Conservation (phyloP, 2,888 invertebrate species). For the Drosophila pseudotakahashii region DNA sequence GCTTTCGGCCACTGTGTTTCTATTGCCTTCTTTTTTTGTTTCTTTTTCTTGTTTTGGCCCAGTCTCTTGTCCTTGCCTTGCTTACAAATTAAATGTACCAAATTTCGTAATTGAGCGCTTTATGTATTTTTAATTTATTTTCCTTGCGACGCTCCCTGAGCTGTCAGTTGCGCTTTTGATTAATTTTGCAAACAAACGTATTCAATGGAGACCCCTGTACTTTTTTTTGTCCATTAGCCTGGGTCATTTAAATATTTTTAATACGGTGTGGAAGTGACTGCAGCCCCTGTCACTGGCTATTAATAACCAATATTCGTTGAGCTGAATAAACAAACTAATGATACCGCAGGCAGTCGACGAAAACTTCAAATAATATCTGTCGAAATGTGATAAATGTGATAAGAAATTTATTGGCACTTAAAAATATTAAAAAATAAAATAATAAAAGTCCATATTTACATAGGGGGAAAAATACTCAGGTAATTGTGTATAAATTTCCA, state of each 20-base stretch:
- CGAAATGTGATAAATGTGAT: not conserved
- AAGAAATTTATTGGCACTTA: no score
- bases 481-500: no score
- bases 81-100: conserved; percentile 59
- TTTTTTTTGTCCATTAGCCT: conserved; percentile 6
- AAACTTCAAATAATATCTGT: not conserved
- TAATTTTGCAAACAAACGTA: conserved; percentile 48
- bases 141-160: conserved; percentile 44
- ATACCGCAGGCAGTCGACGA: not conserved
- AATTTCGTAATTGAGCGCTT: conserved; percentile 70
- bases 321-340: conserved; percentile 14
- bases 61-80: conserved; percentile 1
- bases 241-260: conserved; percentile 13
- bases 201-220: conserved; percentile 6
- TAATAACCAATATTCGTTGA: conserved; percentile 24
- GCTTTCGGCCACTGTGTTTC: conserved; percentile 16
- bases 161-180: conserved; percentile 39
- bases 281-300: conserved; percentile 1
- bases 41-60: conserved; percentile 5
- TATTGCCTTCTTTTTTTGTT: conserved; percentile 7
- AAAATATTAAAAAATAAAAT: not conserved
- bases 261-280: not conserved
- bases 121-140: conserved; percentile 72
- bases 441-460: no score
- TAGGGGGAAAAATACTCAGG: no score